phyloP scores from a whole-genome alignment of 2,888 invertebrate genomes.

The Stramonita haemastoma region DNA sequence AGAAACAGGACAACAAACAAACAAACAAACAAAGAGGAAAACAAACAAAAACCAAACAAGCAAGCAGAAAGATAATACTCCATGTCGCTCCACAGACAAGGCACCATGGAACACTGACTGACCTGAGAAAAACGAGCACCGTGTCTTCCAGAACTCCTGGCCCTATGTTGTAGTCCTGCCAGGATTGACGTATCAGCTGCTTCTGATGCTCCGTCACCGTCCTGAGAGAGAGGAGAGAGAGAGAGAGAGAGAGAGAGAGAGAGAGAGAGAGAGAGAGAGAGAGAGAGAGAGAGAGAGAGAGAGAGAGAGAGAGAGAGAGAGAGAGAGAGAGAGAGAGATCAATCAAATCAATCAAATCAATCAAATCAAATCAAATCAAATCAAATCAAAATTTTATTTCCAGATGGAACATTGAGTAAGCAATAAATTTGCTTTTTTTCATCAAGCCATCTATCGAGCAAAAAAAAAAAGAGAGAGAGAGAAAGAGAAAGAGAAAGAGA shows the following conservation, averaged over 20 bases:
- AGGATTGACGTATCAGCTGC: background rate
- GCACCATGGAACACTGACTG: background rate
- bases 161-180: background rate
- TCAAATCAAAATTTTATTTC: no score
- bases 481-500: no score
- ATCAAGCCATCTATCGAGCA: no score
- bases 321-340: no score
- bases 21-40: background rate
- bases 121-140: background rate
- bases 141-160: conserved; percentile 4
- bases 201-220: background rate
- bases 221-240: background rate
- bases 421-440: no score
- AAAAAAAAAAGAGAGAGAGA: background rate
- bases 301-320: no score
- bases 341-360: no score
- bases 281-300: background rate
- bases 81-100: background rate
- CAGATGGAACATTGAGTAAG: no score
- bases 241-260: background rate
- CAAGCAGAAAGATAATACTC: background rate
- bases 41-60: background rate
- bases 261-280: background rate
- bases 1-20: background rate
- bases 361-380: no score